phyloP scores from a whole-genome alignment of 2,113 vertebrate species.

The Phyllopteryx taeniolatus region DNA sequence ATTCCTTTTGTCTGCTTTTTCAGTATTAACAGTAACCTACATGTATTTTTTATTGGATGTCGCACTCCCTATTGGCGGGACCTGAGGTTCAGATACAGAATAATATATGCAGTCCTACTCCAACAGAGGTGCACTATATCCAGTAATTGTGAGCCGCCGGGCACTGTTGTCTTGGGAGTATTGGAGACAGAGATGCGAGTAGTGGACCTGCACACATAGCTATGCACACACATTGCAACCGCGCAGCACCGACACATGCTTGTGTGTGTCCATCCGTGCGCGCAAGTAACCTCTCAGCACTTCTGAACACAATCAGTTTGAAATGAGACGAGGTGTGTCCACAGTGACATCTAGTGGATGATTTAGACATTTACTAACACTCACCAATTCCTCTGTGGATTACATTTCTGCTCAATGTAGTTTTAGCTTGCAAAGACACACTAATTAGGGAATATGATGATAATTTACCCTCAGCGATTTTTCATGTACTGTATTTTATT shows the following conservation, averaged over 20 bases:
- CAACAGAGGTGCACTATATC: conserved; percentile 43
- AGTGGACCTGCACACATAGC: conserved; percentile 52
- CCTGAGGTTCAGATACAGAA: conserved; percentile 45
- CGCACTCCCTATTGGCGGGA: conserved; percentile 46
- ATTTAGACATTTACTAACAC: not conserved
- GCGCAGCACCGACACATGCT: conserved; percentile 39
- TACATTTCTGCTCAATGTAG: not conserved
- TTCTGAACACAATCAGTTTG: conserved; percentile 4
- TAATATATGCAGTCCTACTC: conserved; percentile 60
- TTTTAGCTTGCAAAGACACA: not conserved
- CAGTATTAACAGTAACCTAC: conserved; percentile 14
- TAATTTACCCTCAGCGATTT: not conserved
- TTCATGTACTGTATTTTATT: not conserved
- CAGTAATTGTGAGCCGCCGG: conserved; percentile 51
- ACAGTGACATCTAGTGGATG: conserved; percentile 77
- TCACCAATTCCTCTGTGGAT: not conserved
- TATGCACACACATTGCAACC: conserved; percentile 47
- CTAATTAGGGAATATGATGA: not conserved
- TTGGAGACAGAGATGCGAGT: conserved; percentile 39
- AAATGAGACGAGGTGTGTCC: conserved; percentile 30
- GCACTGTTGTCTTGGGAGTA: conserved; percentile 52
- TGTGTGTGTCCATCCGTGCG: conserved; percentile 23
- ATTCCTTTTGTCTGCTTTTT: conserved; percentile 20
- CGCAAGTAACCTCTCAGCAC: conserved; percentile 18
- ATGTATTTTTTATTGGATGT: conserved; percentile 54